phyloP scores from a whole-genome alignment of 2,113 vertebrate species.

The Glaucidium brasilianum region DNA sequence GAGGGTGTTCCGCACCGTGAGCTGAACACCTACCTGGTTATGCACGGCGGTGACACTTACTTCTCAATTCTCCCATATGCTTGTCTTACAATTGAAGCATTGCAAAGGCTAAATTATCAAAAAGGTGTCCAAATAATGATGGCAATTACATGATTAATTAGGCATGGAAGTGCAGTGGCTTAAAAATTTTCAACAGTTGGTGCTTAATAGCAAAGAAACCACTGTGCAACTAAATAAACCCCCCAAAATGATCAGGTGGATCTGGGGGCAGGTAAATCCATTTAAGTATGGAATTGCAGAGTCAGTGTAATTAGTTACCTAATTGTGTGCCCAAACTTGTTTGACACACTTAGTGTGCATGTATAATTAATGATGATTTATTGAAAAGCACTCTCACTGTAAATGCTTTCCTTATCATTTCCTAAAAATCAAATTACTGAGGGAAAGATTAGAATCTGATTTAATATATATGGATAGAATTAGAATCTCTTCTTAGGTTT shows the following conservation, averaged over 20 bases:
- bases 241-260: background rate
- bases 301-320: conserved; percentile 58
- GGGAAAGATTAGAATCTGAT: conserved; percentile 1
- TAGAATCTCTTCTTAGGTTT: background rate
- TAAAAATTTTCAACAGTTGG: conserved; percentile 53
- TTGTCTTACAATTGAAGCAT: background rate
- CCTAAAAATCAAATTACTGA: conserved; percentile 31
- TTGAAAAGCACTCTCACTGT: conserved; percentile 24
- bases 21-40: background rate
- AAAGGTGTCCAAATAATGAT: conserved; percentile 52
- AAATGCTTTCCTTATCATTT: conserved; percentile 27
- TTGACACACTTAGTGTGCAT: background rate
- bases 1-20: accelerated
- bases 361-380: conserved; percentile 67
- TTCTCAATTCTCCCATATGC: background rate
- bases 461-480: background rate
- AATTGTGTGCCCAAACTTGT: conserved; percentile 52
- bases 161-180: conserved; percentile 50
- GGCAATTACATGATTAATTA: conserved; percentile 66
- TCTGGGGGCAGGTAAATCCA: background rate
- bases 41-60: background rate
- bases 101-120: conserved; percentile 37
- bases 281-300: conserved; percentile 32
- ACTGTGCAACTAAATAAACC: background rate
- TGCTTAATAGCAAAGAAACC: background rate